These are phyloP conservation scores for Aethes cnicana DNA, from an alignment of 2,888 invertebrate species.

Conservation along the genomic window DNA sequence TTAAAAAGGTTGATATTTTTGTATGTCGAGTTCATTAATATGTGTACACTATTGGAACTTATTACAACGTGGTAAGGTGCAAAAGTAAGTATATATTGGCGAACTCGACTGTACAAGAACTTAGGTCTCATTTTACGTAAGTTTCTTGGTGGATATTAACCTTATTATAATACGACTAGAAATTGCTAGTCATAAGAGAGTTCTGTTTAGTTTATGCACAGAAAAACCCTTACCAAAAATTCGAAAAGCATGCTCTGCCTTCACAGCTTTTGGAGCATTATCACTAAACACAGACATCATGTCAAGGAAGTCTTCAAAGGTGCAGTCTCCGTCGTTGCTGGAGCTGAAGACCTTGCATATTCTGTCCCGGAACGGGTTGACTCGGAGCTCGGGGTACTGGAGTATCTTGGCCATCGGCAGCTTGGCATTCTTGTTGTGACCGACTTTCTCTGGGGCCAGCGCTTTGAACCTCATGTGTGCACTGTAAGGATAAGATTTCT, in stretches of 20 bases:
- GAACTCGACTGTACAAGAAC: no score
- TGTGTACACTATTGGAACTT: no score
- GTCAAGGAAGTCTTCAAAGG: constrained; percentile 97
- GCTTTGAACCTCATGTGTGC: constrained; percentile 95
- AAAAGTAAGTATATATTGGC: no score
- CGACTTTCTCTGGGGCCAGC: constrained; percentile 93
- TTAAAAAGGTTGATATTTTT: no score
- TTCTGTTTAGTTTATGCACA: no score
- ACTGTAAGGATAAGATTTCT: constrained; percentile 75
- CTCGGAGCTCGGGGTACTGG: constrained; percentile 92
- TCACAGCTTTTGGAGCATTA: constrained; percentile 94
- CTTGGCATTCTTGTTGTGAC: constrained; percentile 93
- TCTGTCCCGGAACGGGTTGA: constrained; percentile 95
- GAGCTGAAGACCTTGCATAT: constrained; percentile 96
- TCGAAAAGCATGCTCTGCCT: constrained; percentile 97
- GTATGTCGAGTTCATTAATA: no score
- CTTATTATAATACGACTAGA: no score
- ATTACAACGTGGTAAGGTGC: no score
- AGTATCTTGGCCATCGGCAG: constrained; percentile 92
- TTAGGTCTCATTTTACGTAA: no score
- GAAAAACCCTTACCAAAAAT: constrained; percentile 90
- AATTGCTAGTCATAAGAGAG: no score
- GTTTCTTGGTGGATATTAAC: no score
- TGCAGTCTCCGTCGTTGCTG: constrained; percentile 94
- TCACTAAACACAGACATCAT: constrained; percentile 98